Conservation (phyloP, 2,888 invertebrate genomes). For the Heliconius hortense region DNA sequence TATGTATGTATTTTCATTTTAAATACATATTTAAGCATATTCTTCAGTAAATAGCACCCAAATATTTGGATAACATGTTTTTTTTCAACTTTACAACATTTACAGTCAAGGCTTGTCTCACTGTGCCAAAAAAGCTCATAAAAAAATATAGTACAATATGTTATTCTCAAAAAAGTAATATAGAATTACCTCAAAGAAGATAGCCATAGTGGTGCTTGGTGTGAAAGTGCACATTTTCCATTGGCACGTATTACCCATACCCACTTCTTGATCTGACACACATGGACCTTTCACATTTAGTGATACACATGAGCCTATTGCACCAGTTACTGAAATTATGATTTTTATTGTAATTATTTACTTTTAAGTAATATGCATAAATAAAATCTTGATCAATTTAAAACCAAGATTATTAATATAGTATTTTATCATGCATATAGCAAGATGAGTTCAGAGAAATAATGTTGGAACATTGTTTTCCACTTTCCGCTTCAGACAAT, state of each 20-base stretch:
- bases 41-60: too few species aligned
- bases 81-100: neutral
- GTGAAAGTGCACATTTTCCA: constrained; percentile 99
- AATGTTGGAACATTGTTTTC: neutral
- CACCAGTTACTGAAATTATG: constrained; percentile 87
- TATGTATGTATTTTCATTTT: too few species aligned
- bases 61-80: neutral
- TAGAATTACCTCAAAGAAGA: constrained; percentile 91
- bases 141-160: neutral
- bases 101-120: neutral
- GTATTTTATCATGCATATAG: neutral
- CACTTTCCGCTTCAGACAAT: too few species aligned
- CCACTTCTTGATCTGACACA: constrained; percentile 98
- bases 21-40: too few species aligned
- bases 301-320: constrained; percentile 98
- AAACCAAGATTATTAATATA: neutral
- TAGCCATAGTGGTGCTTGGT: constrained; percentile 94
- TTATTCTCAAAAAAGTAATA: neutral
- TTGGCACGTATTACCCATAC: constrained; percentile 97
- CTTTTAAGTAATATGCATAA: neutral
- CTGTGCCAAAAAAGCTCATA: neutral
- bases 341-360: constrained; percentile 6
- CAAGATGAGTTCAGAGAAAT: too few species aligned
- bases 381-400: too few species aligned
- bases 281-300: constrained; percentile 94